phyloP scores from a whole-genome alignment of 2,888 invertebrate genomes.

The Acanthococcus lagerstroemiae region DNA sequence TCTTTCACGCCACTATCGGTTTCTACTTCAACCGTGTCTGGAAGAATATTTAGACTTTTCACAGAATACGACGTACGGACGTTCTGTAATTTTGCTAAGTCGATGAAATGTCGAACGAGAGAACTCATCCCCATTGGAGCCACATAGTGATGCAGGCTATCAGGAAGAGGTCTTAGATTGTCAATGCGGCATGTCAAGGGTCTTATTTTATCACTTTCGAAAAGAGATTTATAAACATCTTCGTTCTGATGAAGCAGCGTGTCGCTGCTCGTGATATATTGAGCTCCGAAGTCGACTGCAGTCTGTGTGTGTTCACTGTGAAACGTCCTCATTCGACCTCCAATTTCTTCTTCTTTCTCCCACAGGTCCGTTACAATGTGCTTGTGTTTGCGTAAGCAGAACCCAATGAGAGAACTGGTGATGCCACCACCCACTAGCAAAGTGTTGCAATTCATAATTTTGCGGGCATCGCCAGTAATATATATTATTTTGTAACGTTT shows the following conservation, averaged over 20 bases:
- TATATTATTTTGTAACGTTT: too few relatives aligned
- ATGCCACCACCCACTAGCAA: slow-evolving; percentile 32
- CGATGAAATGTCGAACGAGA: slow-evolving; percentile 29
- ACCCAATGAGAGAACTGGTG: slow-evolving; percentile 29
- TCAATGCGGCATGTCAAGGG: slow-evolving; percentile 22
- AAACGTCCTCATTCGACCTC: slow-evolving; percentile 31
- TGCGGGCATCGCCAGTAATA: too few relatives aligned
- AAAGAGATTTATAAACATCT: slow-evolving; percentile 22
- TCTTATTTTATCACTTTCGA: slow-evolving; percentile 1
- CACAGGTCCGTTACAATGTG: slow-evolving; percentile 15
- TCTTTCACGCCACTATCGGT: slow-evolving; percentile 13
- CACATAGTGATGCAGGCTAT: slow-evolving; percentile 17
- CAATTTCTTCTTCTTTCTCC: slow-evolving; percentile 31
- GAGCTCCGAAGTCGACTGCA: slow-evolving; percentile 31
- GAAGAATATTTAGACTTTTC: slow-evolving; percentile 9
- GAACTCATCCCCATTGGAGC: slow-evolving; percentile 30
- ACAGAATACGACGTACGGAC: slow-evolving; percentile 2
- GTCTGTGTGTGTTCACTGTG: slow-evolving; percentile 8
- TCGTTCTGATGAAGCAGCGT: not conserved
- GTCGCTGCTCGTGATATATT: slow-evolving; percentile 28
- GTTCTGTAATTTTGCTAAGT: slow-evolving; percentile 8
- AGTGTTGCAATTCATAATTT: not conserved
- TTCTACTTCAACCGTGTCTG: slow-evolving; percentile 4
- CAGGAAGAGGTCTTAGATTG: not conserved
- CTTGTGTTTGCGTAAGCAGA: not conserved